Percentiles rank a stretch among this genome's conserved stretches.
Conservation (phyloP, 2,113 vertebrate species). For the Ardeotis arabs region DNA sequence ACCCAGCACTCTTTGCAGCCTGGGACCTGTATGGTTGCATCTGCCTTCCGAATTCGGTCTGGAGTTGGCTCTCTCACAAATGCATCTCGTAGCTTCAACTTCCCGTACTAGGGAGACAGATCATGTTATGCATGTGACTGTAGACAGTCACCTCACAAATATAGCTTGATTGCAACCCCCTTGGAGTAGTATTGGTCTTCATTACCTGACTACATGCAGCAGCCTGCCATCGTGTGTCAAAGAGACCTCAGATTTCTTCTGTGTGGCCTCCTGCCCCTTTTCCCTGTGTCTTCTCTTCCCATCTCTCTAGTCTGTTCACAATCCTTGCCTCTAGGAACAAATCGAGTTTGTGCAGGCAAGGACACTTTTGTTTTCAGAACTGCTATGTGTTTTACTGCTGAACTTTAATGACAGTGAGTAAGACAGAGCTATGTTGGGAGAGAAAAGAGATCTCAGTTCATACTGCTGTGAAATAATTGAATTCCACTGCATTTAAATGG, state of each 20-base stretch:
- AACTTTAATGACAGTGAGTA: background rate
- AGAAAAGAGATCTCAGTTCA: background rate
- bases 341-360: background rate
- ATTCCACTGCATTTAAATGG: background rate
- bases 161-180: background rate
- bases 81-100: background rate
- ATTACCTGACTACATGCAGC: background rate
- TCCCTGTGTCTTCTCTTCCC: background rate
- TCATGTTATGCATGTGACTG: accelerated
- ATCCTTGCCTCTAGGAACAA: background rate
- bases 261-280: background rate
- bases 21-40: background rate
- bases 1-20: background rate
- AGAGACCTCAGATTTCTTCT: background rate
- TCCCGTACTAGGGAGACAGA: background rate
- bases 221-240: background rate
- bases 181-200: background rate
- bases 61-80: background rate
- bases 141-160: background rate
- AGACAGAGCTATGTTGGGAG: background rate
- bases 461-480: background rate
- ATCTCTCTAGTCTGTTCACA: background rate
- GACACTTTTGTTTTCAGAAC: background rate
- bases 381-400: background rate
- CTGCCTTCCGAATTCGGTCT: background rate